Evolutionary conservation across 2,797 vertebrate genomes (phyloP), one percentile per base, ranked within the genome.

Genomic region (Coranthus polyacanthus): DNA sequence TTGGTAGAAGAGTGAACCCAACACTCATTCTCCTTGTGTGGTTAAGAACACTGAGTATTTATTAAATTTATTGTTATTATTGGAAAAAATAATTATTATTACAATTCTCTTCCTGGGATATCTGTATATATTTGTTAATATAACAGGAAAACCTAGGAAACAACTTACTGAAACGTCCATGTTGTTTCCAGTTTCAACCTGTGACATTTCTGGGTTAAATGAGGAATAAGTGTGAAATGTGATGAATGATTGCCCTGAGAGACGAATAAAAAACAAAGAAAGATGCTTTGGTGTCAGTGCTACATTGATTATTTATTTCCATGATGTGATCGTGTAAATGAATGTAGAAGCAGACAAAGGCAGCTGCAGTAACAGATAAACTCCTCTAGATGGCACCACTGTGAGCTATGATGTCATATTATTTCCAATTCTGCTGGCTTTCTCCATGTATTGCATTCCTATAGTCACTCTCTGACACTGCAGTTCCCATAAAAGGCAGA

Each of bases 11-110:
- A 86, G 81, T 85, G 88, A 84, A 84, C 66, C 46, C 53, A 58
- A 1, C 83, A 82, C 84, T 89, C 82, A 71, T 88, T 91, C 86
- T 90, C 83, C 87, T 80, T 57, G 79, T 91, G 88, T 90, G 86
- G 85, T 88, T 89, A 87, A 83, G 80, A 92, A 94, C 89, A 88
- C 88, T 89, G 90, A 92, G 89, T 94, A 95, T 95, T 95, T 95
- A 95, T 94, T 94, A 85, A 88, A 92, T 90, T 87, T 87, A 92
- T 92, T 93, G 88, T 93, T 92, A 93, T 89, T 90, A 91, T 78
- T 85, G 79, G 79, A 89, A 85, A 80, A 72, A 55, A 85, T 85
- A 41, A 84, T 90, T 85, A 83, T 90, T 81, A 75, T 84, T 61
- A 62, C 63, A 21, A 72, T 46, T 56, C 81, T 89, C 79, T 85